A percentile compares a stretch with the other conserved stretches of the same genome.
These are phyloP conservation scores for Isichthys henryi DNA, from an alignment of 2,113 vertebrate species.

Conservation along the genomic window DNA sequence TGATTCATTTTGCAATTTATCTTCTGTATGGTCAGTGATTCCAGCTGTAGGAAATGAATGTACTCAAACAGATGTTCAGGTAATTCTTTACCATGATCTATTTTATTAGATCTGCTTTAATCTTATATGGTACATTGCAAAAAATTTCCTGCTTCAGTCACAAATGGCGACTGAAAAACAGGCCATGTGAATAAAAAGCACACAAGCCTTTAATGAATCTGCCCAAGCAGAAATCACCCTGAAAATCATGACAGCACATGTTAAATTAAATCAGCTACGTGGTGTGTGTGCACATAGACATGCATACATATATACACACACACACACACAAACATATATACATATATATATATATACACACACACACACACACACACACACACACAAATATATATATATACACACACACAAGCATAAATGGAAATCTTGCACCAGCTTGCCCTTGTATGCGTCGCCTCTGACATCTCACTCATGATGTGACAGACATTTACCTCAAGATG, in stretches of 20 bases:
- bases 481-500: neutral
- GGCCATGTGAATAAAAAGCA: neutral
- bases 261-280: neutral
- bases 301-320: neutral
- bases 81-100: constrained; percentile 30
- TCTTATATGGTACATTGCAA: neutral
- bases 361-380: neutral
- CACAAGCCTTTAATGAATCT: neutral
- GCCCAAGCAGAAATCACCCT: neutral
- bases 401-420: neutral
- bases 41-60: constrained; percentile 22
- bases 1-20: neutral
- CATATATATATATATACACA: neutral
- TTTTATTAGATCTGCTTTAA: constrained; percentile 30
- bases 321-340: too few species aligned
- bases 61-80: constrained; percentile 25
- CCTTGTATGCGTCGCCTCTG: neutral
- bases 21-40: neutral
- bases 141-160: neutral
- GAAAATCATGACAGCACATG: neutral
- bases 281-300: neutral
- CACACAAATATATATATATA: neutral
- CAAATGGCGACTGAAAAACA: neutral
- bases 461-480: neutral
- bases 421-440: neutral